Percentiles rank a stretch among this genome's conserved stretches.
These are phyloP conservation scores for Aphaenogaster rudis DNA, from an alignment of 1,140 invertebrate genomes.

Conservation along the genomic window DNA sequence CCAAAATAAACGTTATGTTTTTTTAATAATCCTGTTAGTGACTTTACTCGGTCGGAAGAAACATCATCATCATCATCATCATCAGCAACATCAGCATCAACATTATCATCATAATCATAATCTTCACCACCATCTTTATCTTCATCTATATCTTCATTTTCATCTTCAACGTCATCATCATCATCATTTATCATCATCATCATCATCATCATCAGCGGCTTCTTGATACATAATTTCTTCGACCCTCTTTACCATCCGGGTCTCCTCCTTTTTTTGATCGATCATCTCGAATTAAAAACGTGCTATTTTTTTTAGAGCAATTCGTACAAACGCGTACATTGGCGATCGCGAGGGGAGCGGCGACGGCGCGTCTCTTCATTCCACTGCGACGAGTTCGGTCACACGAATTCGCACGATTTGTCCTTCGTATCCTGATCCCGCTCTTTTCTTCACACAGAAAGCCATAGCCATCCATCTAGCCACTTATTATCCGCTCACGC, in stretches of 20 bases:
- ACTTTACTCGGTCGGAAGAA: constrained; percentile 54
- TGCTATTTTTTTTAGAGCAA: background rate
- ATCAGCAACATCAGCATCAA: background rate
- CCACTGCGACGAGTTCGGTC: background rate
- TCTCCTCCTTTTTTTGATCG: constrained; percentile 2
- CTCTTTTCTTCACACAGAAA: constrained; percentile 19
- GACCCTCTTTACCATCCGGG: background rate
- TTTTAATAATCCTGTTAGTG: constrained; percentile 39
- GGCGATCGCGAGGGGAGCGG: constrained; percentile 13
- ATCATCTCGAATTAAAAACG: background rate
- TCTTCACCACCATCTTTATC: background rate
- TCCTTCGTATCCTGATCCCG: background rate
- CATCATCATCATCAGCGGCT: background rate
- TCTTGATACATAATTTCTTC: background rate
- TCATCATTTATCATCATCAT: constrained; percentile 14
- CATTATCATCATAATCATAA: background rate
- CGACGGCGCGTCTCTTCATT: constrained; percentile 34
- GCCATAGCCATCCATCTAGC: background rate
- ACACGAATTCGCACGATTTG: constrained; percentile 19
- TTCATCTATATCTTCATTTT: too few relatives aligned
- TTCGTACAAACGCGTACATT: background rate
- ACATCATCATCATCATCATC: constrained; percentile 3
- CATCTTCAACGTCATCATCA: background rate
- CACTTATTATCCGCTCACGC: background rate
- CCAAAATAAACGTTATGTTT: constrained; percentile 60